Evolutionary conservation across 92 coral and sea anemone genomes (phyloP), one percentile per base, ranked within the genome.

Genomic region (Diadumene lineata): DNA sequence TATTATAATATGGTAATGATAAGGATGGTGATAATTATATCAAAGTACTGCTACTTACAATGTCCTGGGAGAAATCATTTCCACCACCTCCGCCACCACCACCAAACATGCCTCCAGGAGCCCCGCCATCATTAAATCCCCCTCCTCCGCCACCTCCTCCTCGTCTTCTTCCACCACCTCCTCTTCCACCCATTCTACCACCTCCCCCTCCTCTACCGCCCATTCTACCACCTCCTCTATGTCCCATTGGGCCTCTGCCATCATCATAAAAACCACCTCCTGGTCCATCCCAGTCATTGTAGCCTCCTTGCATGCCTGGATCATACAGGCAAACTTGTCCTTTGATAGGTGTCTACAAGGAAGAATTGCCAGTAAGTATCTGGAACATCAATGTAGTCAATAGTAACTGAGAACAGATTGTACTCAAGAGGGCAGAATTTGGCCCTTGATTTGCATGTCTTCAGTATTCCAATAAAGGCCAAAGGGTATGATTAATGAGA

Each of bases 311-410:
- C 43, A 64, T 32, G 11, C 86, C 64, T 67, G 99, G 99, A 61
- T 96, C 97, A 57, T 91, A 96, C 31, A 96, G 89, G 25, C 70
- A 70, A n/a, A 96, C 92, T 38, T 77, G 87, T 0, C 99, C 99
- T 58, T 92, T 96, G 48, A 92, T 79, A 7, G 96, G 82, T 17
- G 97, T 84, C 97, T 91, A 53, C 21, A 82, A 60, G 9, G 53
- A 50, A 66, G 77, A 19, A 31, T 61, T 24, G 48, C 13, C 48
- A 38, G 55, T 0, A 58, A 51, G 43, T 23, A 23, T 38, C 48
- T 38, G 48, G 48, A 38, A 38, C 13, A 13, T 38, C 7, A 6
- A 13, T 38, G 6, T 13, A 38, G 48, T 38, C 13, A 38, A 13
- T 38, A 38, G n/a, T n/a, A n/a, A n/a, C n/a, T n/a, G n/a, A n/a